Base-by-base conservation (phyloP, 1,140 invertebrate species). In the Rhagoletis pomonella region DNA sequence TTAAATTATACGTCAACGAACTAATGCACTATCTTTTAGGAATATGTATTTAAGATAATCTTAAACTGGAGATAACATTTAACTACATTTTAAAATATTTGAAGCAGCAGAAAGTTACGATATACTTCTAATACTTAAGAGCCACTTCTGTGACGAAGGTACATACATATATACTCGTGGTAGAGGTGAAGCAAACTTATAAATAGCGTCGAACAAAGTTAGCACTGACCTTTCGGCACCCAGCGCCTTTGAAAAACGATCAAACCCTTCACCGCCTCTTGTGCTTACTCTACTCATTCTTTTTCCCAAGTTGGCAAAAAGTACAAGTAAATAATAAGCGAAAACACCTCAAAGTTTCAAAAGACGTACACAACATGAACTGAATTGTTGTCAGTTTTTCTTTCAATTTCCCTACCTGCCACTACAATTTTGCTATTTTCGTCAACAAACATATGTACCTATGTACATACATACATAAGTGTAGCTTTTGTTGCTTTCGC, bases 81-180 rank as follows among this genome's bases (percentile, higher is more conserved):
- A 55, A 81, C 50, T n/a, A 9, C 73, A 81, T 81, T 73, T 73
- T 44, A 73, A 73, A 73, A 73, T 69, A 69, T 44, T 73, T 7
- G 47, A 73, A 7, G 19, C 44, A 58, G n/a, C 47, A 50, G 42
- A 58, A 73, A 81, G 47, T 81, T 81, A 29, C 47, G 9, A 7
- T 14, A 81, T 47, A 19, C 47, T 81, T 19, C 47, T 17, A 12
- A 9, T 81, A 29, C 50, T 10, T 81, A 81, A 81, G 55, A 50
- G 47, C 2, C 73, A 19, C 10, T 55, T 50, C 17, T 55, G 47
- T 47, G n/a, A 3, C 47, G 50, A 55, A 81, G 55, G n/a, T n/a
- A 55, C 50, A 55, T 19, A 44, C 42, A 9, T n/a, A 55, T 55
- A 55, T 19, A 44, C 42, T 44, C 6, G 44, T 17, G 42, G 42